Evolutionary conservation across 2,113 vertebrate species (phyloP), one percentile per base, ranked within the genome.

Genomic region (Vireo altiloquus): DNA sequence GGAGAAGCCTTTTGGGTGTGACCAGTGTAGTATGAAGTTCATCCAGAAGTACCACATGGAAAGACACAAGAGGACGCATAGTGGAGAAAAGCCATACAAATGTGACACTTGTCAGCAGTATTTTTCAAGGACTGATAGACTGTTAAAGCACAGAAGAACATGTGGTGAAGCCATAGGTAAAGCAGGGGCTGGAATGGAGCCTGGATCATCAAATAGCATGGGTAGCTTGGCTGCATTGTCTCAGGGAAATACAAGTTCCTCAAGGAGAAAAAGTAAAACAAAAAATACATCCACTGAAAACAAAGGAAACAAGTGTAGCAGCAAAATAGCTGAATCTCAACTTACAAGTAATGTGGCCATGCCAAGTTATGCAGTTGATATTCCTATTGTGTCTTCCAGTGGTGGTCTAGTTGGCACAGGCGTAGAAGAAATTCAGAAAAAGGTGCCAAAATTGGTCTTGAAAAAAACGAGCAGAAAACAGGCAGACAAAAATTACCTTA

Each of bases 1-100:
- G 90, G 99, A 99, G 97, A 99, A 99, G 97, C 99, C 99, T 65
- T 99, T 99, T 81, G 99, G 99, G 65, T 99, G 99, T 66, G 99
- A 99, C 97, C 99, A 99, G 97, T 99, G 99, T 95, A 99, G 99
- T 92, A 99, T 99, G 99, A 99, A 99, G 92, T 99, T 99, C 97
- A 99, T 99, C 97, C 99, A 99, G 98, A 99, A 99, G 98, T 99
- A 99, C 97, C 99, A 99, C 85, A 99, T 99, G 99, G 99, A 99
- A 96, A 97, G 99, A 95, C 99, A 99, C 98, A 99, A 99, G 98
- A 98, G 99, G 97, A 99, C 99, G 25, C 99, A 99, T 97, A 99
- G 99, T 39, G 99, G 99, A 98, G 99, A 99, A 98, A 99, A 99
- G 98, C 99, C 99, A 98, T 99, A 99, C 96, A 99, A 99, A 97